phyloP scores from a whole-genome alignment of 2,113 vertebrate species.

The Amphiprion percula region DNA sequence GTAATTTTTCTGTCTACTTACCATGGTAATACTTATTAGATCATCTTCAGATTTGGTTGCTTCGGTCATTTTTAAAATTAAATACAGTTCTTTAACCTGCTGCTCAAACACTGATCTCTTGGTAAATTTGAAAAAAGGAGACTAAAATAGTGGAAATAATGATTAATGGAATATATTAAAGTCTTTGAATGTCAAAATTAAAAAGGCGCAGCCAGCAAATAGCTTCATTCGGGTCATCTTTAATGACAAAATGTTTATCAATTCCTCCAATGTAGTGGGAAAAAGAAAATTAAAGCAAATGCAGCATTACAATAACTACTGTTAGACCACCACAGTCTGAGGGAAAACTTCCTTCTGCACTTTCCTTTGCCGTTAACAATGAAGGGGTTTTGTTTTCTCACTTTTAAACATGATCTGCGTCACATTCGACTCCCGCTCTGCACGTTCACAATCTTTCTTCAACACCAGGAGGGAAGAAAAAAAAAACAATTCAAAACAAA shows the following conservation, averaged over 20 bases:
- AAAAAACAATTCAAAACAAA: slow-evolving; percentile 39
- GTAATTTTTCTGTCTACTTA: too few relatives aligned
- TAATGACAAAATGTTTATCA: slow-evolving; percentile 77
- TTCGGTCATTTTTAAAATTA: too few relatives aligned
- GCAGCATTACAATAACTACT: slow-evolving; percentile 61
- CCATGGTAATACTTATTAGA: too few relatives aligned
- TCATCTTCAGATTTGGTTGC: too few relatives aligned
- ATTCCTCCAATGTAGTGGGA: slow-evolving; percentile 67
- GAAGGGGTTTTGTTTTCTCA: slow-evolving; percentile 18
- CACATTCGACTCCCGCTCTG: slow-evolving; percentile 34
- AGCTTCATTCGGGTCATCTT: slow-evolving; percentile 73
- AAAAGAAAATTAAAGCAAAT: slow-evolving; percentile 70
- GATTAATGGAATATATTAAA: too few relatives aligned
- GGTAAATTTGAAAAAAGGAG: too few relatives aligned
- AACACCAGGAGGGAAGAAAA: slow-evolving; percentile 19
- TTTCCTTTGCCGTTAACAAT: slow-evolving; percentile 37
- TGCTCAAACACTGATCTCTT: too few relatives aligned
- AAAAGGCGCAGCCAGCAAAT: not conserved
- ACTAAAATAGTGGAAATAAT: too few relatives aligned
- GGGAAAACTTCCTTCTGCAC: slow-evolving; percentile 38
- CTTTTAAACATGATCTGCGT: slow-evolving; percentile 13
- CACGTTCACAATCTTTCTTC: slow-evolving; percentile 46
- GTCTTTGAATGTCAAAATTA: not conserved
- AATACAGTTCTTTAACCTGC: too few relatives aligned
- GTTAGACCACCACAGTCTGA: slow-evolving; percentile 50